Conservation (phyloP, 2,888 invertebrate genomes). For the Protonemura montana region DNA sequence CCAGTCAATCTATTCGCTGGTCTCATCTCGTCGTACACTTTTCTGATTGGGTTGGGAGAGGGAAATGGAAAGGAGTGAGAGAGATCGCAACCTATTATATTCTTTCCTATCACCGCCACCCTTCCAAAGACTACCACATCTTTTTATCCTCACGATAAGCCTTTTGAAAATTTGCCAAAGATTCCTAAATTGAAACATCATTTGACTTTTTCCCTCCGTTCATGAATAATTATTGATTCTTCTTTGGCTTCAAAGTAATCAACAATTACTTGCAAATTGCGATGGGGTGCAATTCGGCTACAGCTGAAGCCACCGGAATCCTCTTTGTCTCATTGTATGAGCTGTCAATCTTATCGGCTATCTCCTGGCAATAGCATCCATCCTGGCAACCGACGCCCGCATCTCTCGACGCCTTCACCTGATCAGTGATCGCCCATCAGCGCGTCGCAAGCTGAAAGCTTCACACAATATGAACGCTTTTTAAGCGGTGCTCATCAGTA, state of each 20-base stretch:
- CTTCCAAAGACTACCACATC: constrained; percentile 15
- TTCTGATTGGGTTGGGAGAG: constrained; percentile 39
- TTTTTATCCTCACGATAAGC: constrained; percentile 41
- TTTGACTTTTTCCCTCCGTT: constrained; percentile 42
- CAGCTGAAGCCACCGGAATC: constrained; percentile 30
- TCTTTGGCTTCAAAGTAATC: constrained; percentile 42
- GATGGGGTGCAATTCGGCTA: constrained; percentile 22
- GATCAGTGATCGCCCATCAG: background rate
- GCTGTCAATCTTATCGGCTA: constrained; percentile 36
- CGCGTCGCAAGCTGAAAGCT: background rate
- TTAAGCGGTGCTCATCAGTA: background rate
- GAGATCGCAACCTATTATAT: constrained; percentile 26
- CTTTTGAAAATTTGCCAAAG: constrained; percentile 44
- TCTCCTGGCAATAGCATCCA: background rate
- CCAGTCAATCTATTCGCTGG: constrained; percentile 35
- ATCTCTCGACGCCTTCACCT: background rate
- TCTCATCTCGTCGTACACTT: constrained; percentile 4
- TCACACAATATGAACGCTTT: background rate
- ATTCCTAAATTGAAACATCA: constrained; percentile 46
- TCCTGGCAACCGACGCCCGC: background rate
- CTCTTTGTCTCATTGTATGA: constrained; percentile 34
- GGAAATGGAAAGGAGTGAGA: background rate
- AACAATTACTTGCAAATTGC: constrained; percentile 42
- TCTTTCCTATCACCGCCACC: constrained; percentile 34
- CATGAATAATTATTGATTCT: constrained; percentile 45